Conservation (phyloP, 2,797 vertebrate species). For the Urosaurus nigricauda region DNA sequence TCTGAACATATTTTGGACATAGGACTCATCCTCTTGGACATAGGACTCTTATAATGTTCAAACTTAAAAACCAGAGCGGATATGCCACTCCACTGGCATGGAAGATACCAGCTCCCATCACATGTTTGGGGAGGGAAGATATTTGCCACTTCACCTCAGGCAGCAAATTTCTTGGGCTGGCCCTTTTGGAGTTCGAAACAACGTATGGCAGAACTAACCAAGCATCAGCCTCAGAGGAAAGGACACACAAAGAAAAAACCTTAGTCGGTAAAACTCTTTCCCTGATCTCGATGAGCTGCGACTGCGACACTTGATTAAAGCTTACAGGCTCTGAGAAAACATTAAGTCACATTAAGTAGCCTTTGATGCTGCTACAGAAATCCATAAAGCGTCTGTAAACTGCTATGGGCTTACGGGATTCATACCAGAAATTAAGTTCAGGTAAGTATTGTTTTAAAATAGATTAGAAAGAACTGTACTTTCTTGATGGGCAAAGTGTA, state of each 20-base stretch:
- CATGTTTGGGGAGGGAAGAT: neutral
- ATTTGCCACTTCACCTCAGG: neutral
- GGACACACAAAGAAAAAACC: neutral
- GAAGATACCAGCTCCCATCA: too few relatives aligned
- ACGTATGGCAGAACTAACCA: neutral
- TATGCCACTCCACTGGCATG: too few relatives aligned
- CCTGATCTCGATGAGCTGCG: neutral
- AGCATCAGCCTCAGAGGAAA: neutral
- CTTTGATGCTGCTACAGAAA: conserved; percentile 39
- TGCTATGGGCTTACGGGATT: conserved; percentile 26
- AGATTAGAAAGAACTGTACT: neutral
- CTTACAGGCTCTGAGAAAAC: neutral
- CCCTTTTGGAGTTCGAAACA: neutral
- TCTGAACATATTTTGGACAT: too few relatives aligned
- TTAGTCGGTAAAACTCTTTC: neutral
- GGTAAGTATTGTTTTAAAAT: conserved; percentile 37
- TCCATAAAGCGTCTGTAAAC: conserved; percentile 44
- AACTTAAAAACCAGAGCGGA: too few relatives aligned
- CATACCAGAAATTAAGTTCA: conserved; percentile 5
- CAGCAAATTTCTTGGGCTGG: neutral
- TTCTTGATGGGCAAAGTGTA: conserved; percentile 19
- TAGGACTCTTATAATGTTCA: too few relatives aligned
- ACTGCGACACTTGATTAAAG: conserved; percentile 18
- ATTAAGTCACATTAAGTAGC: neutral
- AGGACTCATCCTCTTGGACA: too few relatives aligned